Evolutionary conservation across 2,113 vertebrate genomes (phyloP), one percentile per base, ranked within the genome.

Genomic region (Amphilophus citrinellus): DNA sequence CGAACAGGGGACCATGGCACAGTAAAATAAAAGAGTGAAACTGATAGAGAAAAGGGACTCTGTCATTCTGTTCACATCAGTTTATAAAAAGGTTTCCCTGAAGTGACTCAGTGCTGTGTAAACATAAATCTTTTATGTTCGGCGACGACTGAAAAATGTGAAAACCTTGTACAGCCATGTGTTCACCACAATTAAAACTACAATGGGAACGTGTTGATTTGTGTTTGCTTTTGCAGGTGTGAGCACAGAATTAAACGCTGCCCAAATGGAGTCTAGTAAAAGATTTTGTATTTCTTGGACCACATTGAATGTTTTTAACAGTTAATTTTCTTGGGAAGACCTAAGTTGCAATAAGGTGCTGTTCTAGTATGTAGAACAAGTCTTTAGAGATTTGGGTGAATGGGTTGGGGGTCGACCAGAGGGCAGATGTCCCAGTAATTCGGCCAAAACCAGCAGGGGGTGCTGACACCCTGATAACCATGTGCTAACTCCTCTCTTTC

Each of bases 391-490:
- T 73, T 15, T 76, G 13, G 87, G 53, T 81, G 78, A 73, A 50
- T 78, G 22, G 47, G 58, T 24, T 47, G 58, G 2, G 58, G 88
- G 86, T 90, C 27, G 65, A 66, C 58, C 84, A 53, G 85, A 77
- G 18, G 78, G 83, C 82, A 94, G 8, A 77, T 79, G 87, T 86
- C 47, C 84, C 76, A 85, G 93, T 78, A 77, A 84, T 90, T 87
- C 62, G 91, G 60, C 89, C 86, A 94, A 68, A 95, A 93, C 97
- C 98, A 98, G 97, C 96, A 98, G 98, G 97, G 98, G 98, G 97
- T 97, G 97, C 97, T 97, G 97, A 95, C 96, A 97, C 92, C 95
- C 97, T 93, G 95, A 95, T 73, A 96, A 97, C 95, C 84, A 86
- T 86, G 86, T 88, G 82, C 61, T 82, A 80, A 84, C 60, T 56